Conservation (phyloP, 2,797 vertebrate genomes). For the Dicrostonyx torquatus region DNA sequence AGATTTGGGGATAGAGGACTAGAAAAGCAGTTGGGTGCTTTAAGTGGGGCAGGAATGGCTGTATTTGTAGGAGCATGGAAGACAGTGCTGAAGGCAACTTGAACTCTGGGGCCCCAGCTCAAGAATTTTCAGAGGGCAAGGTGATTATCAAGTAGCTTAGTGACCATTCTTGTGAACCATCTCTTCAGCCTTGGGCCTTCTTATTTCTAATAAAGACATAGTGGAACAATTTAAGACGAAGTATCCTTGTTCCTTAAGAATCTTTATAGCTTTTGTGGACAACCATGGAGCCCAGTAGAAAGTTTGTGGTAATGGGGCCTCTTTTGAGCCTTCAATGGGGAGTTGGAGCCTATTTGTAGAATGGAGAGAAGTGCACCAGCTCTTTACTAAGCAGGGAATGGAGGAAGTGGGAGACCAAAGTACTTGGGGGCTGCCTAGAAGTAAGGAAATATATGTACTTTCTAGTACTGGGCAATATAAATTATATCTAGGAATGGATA, state of each 20-base stretch:
- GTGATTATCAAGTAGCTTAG: background rate
- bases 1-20: background rate
- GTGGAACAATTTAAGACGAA: constrained; percentile 50
- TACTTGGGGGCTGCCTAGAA: background rate
- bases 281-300: background rate
- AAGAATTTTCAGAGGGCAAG: background rate
- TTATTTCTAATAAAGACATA: constrained; percentile 40
- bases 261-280: constrained; percentile 43
- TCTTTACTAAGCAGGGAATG: background rate
- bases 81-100: background rate
- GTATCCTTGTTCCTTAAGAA: background rate
- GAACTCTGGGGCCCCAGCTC: background rate
- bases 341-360: background rate
- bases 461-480: background rate
- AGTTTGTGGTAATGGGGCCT: background rate
- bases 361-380: background rate
- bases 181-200: background rate
- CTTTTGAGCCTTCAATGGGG: background rate
- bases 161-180: background rate
- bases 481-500: constrained; percentile 48
- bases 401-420: background rate
- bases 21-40: no score
- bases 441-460: background rate
- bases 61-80: background rate
- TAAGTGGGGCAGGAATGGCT: background rate